Evolutionary conservation across 2,113 vertebrate genomes (phyloP).

Genomic region (Galemys pyrenaicus): DNA sequence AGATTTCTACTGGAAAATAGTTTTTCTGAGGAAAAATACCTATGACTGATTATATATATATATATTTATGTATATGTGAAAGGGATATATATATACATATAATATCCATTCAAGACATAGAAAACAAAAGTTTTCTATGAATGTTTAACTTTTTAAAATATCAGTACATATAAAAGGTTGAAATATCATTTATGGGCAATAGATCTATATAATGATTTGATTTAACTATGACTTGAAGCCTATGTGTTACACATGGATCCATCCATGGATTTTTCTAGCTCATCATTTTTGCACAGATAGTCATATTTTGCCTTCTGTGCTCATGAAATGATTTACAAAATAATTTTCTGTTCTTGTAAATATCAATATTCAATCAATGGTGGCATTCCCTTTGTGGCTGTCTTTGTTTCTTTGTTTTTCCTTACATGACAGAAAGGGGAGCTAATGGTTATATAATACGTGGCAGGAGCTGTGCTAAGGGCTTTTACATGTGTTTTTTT

Average conservation of each 20-base stretch:
- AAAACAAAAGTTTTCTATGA: no score
- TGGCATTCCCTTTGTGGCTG: background rate
- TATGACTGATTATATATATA: background rate
- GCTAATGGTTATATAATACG: background rate
- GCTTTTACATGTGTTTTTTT: background rate
- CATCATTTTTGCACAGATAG: background rate
- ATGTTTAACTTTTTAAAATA: conserved; percentile 15
- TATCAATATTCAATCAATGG: background rate
- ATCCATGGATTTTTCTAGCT: background rate
- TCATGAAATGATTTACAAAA: background rate
- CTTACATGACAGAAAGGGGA: background rate
- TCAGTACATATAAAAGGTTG: background rate
- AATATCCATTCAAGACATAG: no score
- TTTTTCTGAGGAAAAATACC: background rate
- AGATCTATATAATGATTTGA: background rate
- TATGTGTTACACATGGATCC: background rate
- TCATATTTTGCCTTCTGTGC: background rate
- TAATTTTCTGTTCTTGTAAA: background rate
- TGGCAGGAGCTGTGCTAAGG: background rate
- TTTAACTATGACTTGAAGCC: background rate
- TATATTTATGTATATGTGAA: no score
- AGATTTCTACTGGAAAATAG: conserved; percentile 19
- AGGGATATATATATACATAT: no score
- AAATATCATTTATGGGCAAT: background rate
- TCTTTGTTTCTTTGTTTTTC: background rate